Base-by-base conservation (phyloP, 2,797 vertebrate species). In the Notolabrus celidotus region DNA sequence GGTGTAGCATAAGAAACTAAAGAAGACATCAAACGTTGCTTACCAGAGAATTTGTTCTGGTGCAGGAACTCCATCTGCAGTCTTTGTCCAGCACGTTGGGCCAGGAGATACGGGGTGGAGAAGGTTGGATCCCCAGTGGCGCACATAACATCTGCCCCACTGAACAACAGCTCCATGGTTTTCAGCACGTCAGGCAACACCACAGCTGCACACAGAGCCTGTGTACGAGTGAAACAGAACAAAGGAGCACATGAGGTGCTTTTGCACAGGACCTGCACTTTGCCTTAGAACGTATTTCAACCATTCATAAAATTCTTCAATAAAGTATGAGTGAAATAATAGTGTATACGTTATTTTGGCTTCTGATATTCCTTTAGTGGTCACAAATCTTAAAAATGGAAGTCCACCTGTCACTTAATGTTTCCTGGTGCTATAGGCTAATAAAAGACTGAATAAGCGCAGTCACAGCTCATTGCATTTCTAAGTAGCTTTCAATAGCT, bases 41-140 rank as follows among this genome's bases (percentile, higher is more conserved):
- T 76, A 99, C 97, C 97, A 77, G 95, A 96, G 46, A 97, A 96
- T 61, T 96, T 98, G 89, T 99, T 99, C 59, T 98, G 97, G 86
- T 97, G 95, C 49, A 99, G 92, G 74, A 99, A 98, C 91, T 99
- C 98, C 97, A 99, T 99, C 52, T 99, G 97, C 10, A 99, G 92
- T 41, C 93, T 93, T 83, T 98, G 98, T 14, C 96, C 96, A 0
- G 95, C 95, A 52, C 94, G 96, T 82, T 98, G 97, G 75, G 98
- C 97, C 89, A 99, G 16, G 9, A 96, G 93, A 61, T 99, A 99
- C 0, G 98, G 97, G 33, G 97, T 99, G 74, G 96, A 97, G 70
- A 91, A 87, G 31, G 88, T 55, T 0, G 95, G 93, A 71, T 99
- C 96, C 25, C 97, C 95, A 0, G 97, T 99, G 25, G 96, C 92